phyloP scores from a whole-genome alignment of 2,888 invertebrate genomes.

The Dynastes hyllus region DNA sequence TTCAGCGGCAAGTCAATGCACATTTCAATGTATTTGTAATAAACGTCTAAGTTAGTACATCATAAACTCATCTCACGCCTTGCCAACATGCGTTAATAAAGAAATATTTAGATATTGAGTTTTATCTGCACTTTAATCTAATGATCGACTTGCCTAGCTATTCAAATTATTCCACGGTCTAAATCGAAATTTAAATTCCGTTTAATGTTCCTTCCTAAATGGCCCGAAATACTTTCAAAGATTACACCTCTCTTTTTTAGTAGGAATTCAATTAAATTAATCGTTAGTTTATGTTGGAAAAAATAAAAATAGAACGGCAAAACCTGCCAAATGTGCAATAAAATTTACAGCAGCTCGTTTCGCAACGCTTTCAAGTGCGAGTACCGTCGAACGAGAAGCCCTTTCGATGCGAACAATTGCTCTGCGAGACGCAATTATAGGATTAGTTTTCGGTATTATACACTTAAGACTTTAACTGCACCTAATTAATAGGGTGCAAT shows the following conservation, averaged over 20 bases:
- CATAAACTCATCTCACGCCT: no score
- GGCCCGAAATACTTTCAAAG: background rate
- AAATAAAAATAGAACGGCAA: constrained; percentile 16
- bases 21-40: no score
- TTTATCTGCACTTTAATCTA: no score
- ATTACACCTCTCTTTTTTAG: background rate
- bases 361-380: constrained; percentile 1
- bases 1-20: no score
- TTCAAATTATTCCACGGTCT: no score
- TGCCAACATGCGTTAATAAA: no score
- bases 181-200: background rate
- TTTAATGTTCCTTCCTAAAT: background rate
- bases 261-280: constrained; percentile 14
- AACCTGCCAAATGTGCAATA: constrained; percentile 22
- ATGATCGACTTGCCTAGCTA: no score
- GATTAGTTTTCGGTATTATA: constrained; percentile 9
- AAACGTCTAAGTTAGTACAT: no score
- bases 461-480: constrained; percentile 26
- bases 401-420: constrained; percentile 6
- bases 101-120: no score
- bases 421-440: constrained; percentile 1
- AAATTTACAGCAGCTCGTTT: background rate
- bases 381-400: background rate
- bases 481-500: constrained; percentile 39
- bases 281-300: constrained; percentile 21